Evolutionary conservation across 2,113 vertebrate genomes (phyloP), one percentile per base, ranked within the genome.

Genomic region (Elephas maximus): DNA sequence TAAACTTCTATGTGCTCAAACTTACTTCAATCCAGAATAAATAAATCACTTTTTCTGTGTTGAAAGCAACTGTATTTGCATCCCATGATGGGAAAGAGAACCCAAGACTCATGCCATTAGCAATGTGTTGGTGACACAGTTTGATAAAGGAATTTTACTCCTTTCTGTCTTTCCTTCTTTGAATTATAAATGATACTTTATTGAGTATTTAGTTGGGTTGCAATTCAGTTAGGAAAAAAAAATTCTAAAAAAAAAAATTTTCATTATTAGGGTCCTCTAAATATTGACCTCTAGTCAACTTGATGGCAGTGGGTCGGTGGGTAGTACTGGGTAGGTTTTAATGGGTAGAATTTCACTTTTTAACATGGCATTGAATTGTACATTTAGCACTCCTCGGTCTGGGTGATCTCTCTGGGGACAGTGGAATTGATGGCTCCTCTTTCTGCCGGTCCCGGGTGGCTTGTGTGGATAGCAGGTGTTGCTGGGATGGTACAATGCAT

Each of bases 381-480:
- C 96, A 98, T 98, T 98, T 96, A 98, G 77, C 90, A 79, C 85
- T 83, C 92, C 85, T 83, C 92, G 51, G 91, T 97, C 94, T 97
- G 95, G 97, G 88, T 97, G 97, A 33, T 81, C 86, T 97, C 98
- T 98, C 97, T 77, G 28, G 98, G 94, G 98, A 98, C 45, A 96
- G 53, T 81, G 63, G 86, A 91, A 91, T 96, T 98, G 96, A 98
- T 98, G 95, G 97, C 98, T 98, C 94, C 96, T 97, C 98, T 98
- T 93, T 94, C 97, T 98, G 92, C 41, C 12, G 84, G 93, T 98
- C 98, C 97, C 98, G 0, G 0, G 98, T 98, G 98, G 95, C 97
- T 91, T 96, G 88, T 98, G 89, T 41, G 44, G 44, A 98, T 97
- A 99, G 98, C 98, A 99, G 98, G 98, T 99, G 99, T 97, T 95